phyloP scores from a whole-genome alignment of 2,888 invertebrate genomes.

The Pachliopta kotzebuea region DNA sequence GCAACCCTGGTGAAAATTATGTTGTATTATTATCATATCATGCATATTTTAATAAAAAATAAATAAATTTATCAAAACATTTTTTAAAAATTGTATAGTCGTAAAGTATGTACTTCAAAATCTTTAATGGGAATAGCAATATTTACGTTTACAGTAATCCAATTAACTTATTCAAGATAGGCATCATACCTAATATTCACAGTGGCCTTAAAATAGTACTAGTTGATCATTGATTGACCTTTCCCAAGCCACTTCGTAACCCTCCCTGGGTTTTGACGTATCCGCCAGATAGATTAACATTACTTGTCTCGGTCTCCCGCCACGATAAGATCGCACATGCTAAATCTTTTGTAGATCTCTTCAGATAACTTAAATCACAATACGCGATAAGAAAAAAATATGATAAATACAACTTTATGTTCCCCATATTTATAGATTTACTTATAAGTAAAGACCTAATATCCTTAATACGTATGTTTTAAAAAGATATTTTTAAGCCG shows the following conservation, averaged over 20 bases:
- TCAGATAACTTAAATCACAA: background rate
- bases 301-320: background rate
- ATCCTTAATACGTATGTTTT: background rate
- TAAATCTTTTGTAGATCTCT: background rate
- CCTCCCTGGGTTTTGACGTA: background rate
- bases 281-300: background rate
- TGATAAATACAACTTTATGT: too few relatives aligned
- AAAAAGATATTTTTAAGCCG: background rate
- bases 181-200: background rate
- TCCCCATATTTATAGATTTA: background rate
- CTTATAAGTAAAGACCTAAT: background rate
- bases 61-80: background rate
- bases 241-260: background rate
- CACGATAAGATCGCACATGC: background rate
- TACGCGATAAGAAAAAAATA: too few relatives aligned
- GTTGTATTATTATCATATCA: background rate
- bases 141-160: background rate
- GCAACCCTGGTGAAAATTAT: background rate
- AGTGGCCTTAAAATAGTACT: background rate
- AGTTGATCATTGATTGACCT: background rate
- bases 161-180: too few relatives aligned
- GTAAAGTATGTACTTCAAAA: background rate
- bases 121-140: background rate
- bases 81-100: background rate
- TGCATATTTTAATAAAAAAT: background rate